A percentile compares a stretch with the other conserved stretches of the same genome.
phyloP scores from a whole-genome alignment of 2,888 invertebrate genomes.

The Tetheella fluctuosa region DNA sequence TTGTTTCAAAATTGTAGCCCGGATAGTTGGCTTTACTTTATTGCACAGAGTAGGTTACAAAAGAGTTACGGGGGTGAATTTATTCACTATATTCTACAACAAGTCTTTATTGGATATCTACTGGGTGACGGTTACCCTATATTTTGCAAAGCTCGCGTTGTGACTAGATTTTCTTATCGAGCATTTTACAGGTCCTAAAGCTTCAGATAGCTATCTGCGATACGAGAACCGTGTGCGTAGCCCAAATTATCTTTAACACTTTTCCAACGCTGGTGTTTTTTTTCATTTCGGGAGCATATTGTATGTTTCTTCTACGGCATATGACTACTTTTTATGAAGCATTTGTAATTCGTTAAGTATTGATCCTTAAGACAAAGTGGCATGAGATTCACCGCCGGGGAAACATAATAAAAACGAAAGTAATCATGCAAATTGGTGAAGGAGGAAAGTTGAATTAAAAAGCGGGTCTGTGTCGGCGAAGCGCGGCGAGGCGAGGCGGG shows the following conservation, averaged over 20 bases:
- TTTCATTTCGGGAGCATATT: background rate
- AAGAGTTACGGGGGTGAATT: conserved; percentile 9
- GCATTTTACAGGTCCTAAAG: conserved; percentile 14
- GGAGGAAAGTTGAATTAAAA: conserved; percentile 84
- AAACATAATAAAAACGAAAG: conserved; percentile 82
- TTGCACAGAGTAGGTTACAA: conserved; percentile 15
- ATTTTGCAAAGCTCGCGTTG: conserved; percentile 10
- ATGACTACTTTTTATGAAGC: conserved; percentile 35
- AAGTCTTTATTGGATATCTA: conserved; percentile 8
- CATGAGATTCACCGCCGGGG: conserved; percentile 52
- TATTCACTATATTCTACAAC: conserved; percentile 12
- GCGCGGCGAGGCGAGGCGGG: conserved; percentile 34
- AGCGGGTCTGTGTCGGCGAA: conserved; percentile 61
- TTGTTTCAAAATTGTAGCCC: conserved; percentile 80
- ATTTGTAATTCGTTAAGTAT: conserved; percentile 45
- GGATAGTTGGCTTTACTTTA: conserved; percentile 47
- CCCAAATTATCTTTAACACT: conserved; percentile 1
- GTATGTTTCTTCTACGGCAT: conserved; percentile 27
- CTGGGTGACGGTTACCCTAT: conserved; percentile 8
- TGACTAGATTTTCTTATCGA: conserved; percentile 14
- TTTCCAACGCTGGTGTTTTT: background rate
- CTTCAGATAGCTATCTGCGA: conserved; percentile 11
- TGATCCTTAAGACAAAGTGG: conserved; percentile 56
- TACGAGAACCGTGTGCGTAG: conserved; percentile 6
- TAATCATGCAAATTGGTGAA: conserved; percentile 83